Evolutionary conservation across 1,140 invertebrate species (phyloP).

Genomic region (Drosophila pseudoobscura): DNA sequence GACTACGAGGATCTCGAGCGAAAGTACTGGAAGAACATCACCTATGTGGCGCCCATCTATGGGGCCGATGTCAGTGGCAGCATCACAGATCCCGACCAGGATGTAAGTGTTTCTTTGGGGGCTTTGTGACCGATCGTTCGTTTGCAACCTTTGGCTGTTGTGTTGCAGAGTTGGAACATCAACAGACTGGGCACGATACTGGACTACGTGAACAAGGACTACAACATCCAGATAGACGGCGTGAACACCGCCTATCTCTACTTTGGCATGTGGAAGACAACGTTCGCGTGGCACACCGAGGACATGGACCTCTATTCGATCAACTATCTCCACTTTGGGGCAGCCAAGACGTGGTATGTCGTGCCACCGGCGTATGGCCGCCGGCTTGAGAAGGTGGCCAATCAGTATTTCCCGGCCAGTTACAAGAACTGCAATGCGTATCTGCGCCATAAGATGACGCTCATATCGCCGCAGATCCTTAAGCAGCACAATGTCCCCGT

Average conservation of each 20-base stretch:
- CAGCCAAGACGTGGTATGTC: slow-evolving; percentile 98
- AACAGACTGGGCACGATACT: slow-evolving; percentile 96
- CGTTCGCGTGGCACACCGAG: slow-evolving; percentile 99
- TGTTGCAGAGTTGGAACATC: slow-evolving; percentile 93
- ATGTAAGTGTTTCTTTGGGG: slow-evolving; percentile 65
- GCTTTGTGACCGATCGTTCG: slow-evolving; percentile 19
- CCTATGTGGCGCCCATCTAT: slow-evolving; percentile 96
- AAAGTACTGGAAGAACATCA: slow-evolving; percentile 99
- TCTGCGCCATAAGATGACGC: slow-evolving; percentile 98
- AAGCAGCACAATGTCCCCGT: slow-evolving; percentile 97
- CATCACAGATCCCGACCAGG: slow-evolving; percentile 92
- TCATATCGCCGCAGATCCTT: slow-evolving; percentile 97
- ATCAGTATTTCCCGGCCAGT: slow-evolving; percentile 94
- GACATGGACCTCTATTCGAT: slow-evolving; percentile 99
- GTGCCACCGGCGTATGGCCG: slow-evolving; percentile 97
- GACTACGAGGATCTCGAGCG: slow-evolving; percentile 98
- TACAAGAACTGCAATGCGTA: slow-evolving; percentile 96
- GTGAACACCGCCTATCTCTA: slow-evolving; percentile 99
- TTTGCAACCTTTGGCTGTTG: slow-evolving; percentile 8
- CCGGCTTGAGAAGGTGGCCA: slow-evolving; percentile 95
- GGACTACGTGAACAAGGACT: slow-evolving; percentile 97
- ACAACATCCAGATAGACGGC: slow-evolving; percentile 98
- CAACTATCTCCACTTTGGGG: slow-evolving; percentile 97
- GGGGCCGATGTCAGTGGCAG: slow-evolving; percentile 99
- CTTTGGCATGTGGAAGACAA: slow-evolving; percentile 99